Evolutionary conservation across 2,113 vertebrate species (phyloP).

Genomic region (Smithornis capensis): DNA sequence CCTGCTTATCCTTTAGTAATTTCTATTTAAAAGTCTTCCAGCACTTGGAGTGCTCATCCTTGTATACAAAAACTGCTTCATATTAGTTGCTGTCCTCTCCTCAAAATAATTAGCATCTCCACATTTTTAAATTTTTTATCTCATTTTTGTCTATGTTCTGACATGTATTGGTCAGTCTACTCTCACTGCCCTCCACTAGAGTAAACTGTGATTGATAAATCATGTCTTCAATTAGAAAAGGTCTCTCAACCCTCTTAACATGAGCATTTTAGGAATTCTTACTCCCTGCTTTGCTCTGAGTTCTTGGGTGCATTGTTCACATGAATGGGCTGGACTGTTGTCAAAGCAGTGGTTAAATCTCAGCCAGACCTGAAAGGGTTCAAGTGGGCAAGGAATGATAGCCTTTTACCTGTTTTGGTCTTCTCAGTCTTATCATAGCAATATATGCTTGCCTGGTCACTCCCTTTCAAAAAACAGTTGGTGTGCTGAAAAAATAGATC

Average conservation of each 20-base stretch:
- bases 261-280: neutral
- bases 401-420: neutral
- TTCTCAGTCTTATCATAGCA: neutral
- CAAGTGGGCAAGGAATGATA: neutral
- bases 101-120: neutral
- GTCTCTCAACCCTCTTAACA: neutral
- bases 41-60: neutral
- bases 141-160: neutral
- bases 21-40: neutral
- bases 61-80: neutral
- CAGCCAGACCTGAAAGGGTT: neutral
- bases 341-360: neutral
- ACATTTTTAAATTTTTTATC: neutral
- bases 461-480: neutral
- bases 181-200: neutral
- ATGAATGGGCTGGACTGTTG: neutral
- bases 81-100: neutral
- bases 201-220: neutral
- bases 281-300: neutral
- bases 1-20: neutral
- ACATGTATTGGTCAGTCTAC: neutral
- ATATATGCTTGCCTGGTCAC: neutral
- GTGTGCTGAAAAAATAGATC: neutral
- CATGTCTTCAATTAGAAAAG: neutral
- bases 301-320: fast-evolving